A percentile compares a stretch with the other conserved stretches of the same genome.
These are phyloP conservation scores for Microplitis demolitor DNA, from an alignment of 1,140 invertebrate genomes.

Conservation along the genomic window DNA sequence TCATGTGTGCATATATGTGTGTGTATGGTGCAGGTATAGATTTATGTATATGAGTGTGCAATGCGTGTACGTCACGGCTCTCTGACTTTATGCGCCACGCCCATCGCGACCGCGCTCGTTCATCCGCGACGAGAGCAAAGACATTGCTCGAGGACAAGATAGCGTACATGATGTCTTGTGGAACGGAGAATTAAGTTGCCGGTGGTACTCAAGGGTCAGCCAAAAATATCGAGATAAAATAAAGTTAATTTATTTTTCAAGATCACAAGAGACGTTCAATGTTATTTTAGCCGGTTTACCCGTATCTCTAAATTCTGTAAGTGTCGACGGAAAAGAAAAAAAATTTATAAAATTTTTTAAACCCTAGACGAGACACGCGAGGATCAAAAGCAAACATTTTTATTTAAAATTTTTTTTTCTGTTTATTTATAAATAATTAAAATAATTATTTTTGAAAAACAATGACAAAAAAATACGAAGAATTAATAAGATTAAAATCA, in stretches of 20 bases:
- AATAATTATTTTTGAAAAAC: background rate
- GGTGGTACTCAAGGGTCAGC: conserved; percentile 7
- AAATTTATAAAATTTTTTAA: no score
- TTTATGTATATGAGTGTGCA: conserved; percentile 32
- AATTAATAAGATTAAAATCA: background rate
- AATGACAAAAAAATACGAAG: background rate
- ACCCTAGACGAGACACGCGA: no score
- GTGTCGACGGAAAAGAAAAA: no score
- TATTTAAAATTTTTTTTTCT: background rate
- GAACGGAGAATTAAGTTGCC: background rate
- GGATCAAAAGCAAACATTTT: no score
- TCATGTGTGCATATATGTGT: background rate
- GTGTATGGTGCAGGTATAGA: background rate
- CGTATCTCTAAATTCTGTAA: no score
- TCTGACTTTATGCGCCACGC: conserved; percentile 52
- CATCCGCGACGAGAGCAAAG: conserved; percentile 51
- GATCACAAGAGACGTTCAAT: background rate
- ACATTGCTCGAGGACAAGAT: conserved; percentile 32
- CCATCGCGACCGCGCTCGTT: conserved; percentile 53
- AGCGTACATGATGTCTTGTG: background rate
- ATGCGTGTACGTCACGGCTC: conserved; percentile 48
- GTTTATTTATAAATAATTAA: background rate
- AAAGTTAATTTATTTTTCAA: background rate
- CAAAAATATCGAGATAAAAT: conserved; percentile 16
- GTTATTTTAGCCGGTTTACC: no score